Evolutionary conservation across 2,113 vertebrate genomes (phyloP), one percentile per base, ranked within the genome.

Genomic region (Aldabrachelys gigantea): DNA sequence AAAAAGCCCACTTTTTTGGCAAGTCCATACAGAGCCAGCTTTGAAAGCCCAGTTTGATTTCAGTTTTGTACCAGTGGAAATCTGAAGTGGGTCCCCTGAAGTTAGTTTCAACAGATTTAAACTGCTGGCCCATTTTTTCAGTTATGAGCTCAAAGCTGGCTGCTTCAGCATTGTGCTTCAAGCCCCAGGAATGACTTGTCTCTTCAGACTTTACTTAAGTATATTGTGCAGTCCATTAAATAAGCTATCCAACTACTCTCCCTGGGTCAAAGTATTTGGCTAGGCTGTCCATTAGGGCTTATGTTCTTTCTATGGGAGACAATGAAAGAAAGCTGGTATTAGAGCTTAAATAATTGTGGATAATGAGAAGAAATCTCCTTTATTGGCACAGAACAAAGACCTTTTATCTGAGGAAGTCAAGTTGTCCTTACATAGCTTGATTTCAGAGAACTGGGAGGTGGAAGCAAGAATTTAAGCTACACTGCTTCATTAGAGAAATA

Each of bases 151-250:
- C 72, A 89, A 89, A 92, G 65, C 85, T 41, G 80, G 47, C 80
- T 87, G 31, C 52, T 89, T 59, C 83, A 90, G 47, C 84, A 95
- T 75, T 38, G 81, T 59, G 50, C 89, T 94, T 85, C 85, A 90
- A 93, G 91, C 52, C 82, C 57, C 49, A 89, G 80, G 80, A 91
- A 69, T 13, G 65, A 84, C 80, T 93, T 89, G 17, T 91, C 87
- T 95, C 53, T 52, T 83, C 56, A 89, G 82, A 84, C 79, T 94
- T 86, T 50, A 84, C n/a, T 94, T 49, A 56, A 90, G 76, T 89
- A 84, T 80, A 90, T 80, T 92, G 79, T 95, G 88, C 52, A 59
- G 85, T 83, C 52, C 89, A 92, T 88, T 95, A 95, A 84, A 35
- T 35, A 79, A 90, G 29, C 82, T 22, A 62, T 29, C 85, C 53